phyloP scores from a whole-genome alignment of 2,797 vertebrate genomes.

The Paramormyrops hopkinsi region DNA sequence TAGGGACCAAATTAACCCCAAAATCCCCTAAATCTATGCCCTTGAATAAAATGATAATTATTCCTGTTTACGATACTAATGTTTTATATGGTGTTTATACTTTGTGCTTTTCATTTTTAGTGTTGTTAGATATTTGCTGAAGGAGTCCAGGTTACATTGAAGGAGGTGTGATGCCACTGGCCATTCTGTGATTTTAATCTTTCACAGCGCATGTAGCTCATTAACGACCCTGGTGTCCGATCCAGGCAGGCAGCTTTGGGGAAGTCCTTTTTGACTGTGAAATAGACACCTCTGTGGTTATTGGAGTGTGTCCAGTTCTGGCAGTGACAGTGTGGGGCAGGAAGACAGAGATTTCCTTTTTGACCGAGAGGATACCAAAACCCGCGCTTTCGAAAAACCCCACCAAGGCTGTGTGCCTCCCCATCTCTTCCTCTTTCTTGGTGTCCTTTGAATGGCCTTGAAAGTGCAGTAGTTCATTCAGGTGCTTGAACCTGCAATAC shows the following conservation, averaged over 20 bases:
- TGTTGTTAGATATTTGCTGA: neutral
- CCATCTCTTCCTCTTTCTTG: neutral
- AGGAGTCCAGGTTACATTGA: neutral
- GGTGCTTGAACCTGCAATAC: neutral
- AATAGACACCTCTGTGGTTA: neutral
- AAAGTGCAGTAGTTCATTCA: neutral
- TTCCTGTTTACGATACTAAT: neutral
- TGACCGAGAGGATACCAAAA: neutral
- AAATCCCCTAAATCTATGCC: neutral
- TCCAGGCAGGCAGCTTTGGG: neutral
- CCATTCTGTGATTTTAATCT: neutral
- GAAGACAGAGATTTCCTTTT: neutral
- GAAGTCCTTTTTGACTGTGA: neutral
- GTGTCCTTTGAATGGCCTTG: neutral
- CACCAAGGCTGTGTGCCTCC: neutral
- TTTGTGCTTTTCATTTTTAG: neutral
- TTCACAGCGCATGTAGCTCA: neutral
- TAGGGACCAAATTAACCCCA: neutral
- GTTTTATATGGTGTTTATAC: neutral
- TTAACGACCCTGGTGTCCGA: neutral
- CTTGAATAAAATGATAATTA: neutral
- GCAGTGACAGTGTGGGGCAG: neutral
- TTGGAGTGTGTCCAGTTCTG: slow-evolving; percentile 8
- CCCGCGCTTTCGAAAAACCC: neutral
- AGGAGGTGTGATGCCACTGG: neutral